phyloP scores from a whole-genome alignment of 2,113 vertebrate genomes.

The Amblyopsis rosae region DNA sequence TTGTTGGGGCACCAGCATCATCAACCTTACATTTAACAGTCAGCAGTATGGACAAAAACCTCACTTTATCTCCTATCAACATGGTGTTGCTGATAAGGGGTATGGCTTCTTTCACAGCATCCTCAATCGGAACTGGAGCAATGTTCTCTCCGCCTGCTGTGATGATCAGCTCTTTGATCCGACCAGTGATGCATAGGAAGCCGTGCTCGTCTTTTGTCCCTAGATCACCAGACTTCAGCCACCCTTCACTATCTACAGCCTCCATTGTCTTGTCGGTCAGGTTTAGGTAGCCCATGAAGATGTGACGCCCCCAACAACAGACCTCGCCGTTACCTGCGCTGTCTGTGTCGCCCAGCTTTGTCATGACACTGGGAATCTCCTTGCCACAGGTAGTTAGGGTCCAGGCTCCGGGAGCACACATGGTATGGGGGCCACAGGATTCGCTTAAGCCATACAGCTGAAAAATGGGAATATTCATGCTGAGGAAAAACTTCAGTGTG shows the following conservation, averaged over 20 bases:
- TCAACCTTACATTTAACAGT: conserved; percentile 79
- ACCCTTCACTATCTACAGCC: conserved; percentile 82
- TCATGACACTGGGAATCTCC: conserved; percentile 80
- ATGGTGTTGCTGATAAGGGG: conserved; percentile 83
- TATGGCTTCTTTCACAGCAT: conserved; percentile 75
- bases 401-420: conserved; percentile 66
- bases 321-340: conserved; percentile 82
- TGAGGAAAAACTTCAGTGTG: conserved; percentile 90
- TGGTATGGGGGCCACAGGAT: conserved; percentile 85
- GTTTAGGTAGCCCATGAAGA: conserved; percentile 96
- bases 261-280: conserved; percentile 82
- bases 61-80: conserved; percentile 82
- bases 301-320: conserved; percentile 88
- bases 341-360: conserved; percentile 77
- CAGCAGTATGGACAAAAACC: conserved; percentile 81
- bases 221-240: conserved; percentile 92
- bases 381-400: conserved; percentile 86
- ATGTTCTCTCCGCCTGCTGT: conserved; percentile 82
- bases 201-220: conserved; percentile 80
- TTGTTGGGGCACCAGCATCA: conserved; percentile 53
- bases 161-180: conserved; percentile 91
- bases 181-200: conserved; percentile 89
- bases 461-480: conserved; percentile 85
- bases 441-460: conserved; percentile 95
- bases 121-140: conserved; percentile 79